A percentile compares a stretch with the other conserved stretches of the same genome.
Evolutionary conservation across 1,140 invertebrate species (phyloP).

Genomic region (Drosophila sp.): DNA sequence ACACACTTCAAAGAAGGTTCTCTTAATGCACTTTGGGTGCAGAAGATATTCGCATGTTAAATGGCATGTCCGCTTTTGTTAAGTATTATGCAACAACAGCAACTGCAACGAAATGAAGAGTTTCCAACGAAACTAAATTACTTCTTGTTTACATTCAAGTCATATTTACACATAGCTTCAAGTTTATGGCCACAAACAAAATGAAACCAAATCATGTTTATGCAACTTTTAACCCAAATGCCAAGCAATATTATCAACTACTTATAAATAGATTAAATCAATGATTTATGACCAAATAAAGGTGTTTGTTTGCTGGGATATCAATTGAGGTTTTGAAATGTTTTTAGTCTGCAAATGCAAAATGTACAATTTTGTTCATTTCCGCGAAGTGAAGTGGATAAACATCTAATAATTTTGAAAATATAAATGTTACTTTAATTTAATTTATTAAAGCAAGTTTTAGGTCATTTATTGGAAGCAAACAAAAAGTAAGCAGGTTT

Average conservation of each 20-base stretch:
- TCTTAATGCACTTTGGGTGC: conserved; percentile 56
- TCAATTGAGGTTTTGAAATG: too few relatives aligned
- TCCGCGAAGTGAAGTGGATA: too few relatives aligned
- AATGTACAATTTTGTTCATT: too few relatives aligned
- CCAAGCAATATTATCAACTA: background rate
- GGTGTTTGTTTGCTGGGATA: too few relatives aligned
- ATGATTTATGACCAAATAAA: too few relatives aligned
- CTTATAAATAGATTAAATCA: background rate
- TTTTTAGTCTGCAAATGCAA: too few relatives aligned
- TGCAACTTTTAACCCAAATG: too few relatives aligned
- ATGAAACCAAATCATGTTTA: background rate
- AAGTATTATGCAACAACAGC: conserved; percentile 24
- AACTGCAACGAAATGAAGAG: conserved; percentile 15
- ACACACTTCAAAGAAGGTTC: conserved; percentile 57
- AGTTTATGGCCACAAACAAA: conserved; percentile 1
- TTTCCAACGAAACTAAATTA: conserved; percentile 13
- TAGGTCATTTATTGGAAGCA: too few relatives aligned
- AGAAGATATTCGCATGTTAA: conserved; percentile 31
- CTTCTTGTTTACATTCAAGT: conserved; percentile 5
- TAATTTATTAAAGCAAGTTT: too few relatives aligned
- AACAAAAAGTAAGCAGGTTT: too few relatives aligned
- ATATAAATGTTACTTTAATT: too few relatives aligned
- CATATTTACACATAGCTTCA: conserved; percentile 3
- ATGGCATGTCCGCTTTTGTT: conserved; percentile 14
- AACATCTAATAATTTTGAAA: too few relatives aligned